Evolutionary conservation across 2,113 vertebrate genomes (phyloP), one percentile per base, ranked within the genome.

Genomic region (Lophius piscatorius): DNA sequence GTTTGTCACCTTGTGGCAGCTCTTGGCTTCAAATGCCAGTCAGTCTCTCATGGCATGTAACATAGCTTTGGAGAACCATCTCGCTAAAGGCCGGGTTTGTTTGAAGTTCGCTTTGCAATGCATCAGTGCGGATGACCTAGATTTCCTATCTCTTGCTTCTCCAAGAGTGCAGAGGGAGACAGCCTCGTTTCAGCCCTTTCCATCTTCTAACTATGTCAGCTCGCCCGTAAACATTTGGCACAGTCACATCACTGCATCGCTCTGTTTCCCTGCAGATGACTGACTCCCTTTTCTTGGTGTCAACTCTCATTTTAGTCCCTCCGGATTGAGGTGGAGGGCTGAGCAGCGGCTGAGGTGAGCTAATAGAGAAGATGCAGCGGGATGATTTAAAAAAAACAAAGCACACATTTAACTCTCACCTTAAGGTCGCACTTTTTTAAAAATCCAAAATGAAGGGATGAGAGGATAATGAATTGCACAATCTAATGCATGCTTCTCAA

Each of bases 81-180:
- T 54, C 70, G 66, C 78, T 80, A 79, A 87, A 81, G 89, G 81
- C 81, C 85, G 84, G 87, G 84, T 87, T 86, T 87, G 88, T 90
- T 87, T 90, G 88, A 89, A 91, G 88, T 89, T 87, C 70, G 46
- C 81, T 86, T 85, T 85, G 83, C 84, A 64, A 87, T 80, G 90
- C 84, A 82, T 89, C 87, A 87, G 82, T 78, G 82, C 73, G 57
- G 58, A 80, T 89, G 90, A 87, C 89, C 90, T 86, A 90, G 84
- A 89, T 91, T 87, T 66, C 51, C 74, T 31, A 81, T 82, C 79
- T 59, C 77, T 59, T 52, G 26, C 57, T 87, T 73, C 76, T 82
- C 69, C 78, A 83, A 84, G 71, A 85, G 80, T 58, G 73, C 62
- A 61, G 57, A 28, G 65, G 70, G 78, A 80, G 72, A 69, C 64